A percentile compares a stretch with the other conserved stretches of the same genome.
phyloP scores from a whole-genome alignment of 2,888 invertebrate genomes.

The Torymus auratus region DNA sequence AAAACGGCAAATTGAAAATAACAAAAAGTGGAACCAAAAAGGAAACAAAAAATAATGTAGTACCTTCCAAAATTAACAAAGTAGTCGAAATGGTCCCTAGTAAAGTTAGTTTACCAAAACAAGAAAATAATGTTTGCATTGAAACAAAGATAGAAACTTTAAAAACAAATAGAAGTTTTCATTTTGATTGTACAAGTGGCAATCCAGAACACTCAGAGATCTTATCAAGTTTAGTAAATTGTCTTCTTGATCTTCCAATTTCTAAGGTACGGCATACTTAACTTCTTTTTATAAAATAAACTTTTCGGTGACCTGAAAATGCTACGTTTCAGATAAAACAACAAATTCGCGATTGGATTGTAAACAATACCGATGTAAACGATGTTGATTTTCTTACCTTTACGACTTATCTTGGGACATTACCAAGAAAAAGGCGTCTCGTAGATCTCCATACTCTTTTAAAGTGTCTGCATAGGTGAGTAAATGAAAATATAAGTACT shows the following conservation, averaged over 20 bases:
- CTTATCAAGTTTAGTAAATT: constrained; percentile 69
- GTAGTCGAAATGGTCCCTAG: constrained; percentile 13
- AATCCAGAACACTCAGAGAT: constrained; percentile 67
- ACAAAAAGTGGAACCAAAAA: constrained; percentile 40
- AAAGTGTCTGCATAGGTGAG: constrained; percentile 73
- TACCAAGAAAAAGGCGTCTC: constrained; percentile 71
- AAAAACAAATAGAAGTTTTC: constrained; percentile 54
- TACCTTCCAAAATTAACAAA: constrained; percentile 4
- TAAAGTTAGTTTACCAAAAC: constrained; percentile 9
- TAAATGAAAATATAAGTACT: not conserved
- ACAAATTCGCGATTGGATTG: constrained; percentile 73
- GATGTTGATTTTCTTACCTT: constrained; percentile 73
- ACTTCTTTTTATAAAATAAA: constrained; percentile 27
- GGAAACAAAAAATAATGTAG: constrained; percentile 10
- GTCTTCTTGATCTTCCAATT: constrained; percentile 70
- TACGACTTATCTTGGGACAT: constrained; percentile 73
- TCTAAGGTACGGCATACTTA: constrained; percentile 65
- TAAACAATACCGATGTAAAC: constrained; percentile 68
- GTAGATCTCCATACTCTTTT: constrained; percentile 72
- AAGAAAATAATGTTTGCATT: constrained; percentile 17
- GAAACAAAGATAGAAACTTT: constrained; percentile 34
- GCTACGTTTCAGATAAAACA: constrained; percentile 68
- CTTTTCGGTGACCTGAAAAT: not conserved
- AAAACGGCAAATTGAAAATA: constrained; percentile 43
- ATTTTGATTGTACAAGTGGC: constrained; percentile 44